Base-by-base conservation (phyloP, 2,113 vertebrate species). In the Nothoprocta perdicaria region DNA sequence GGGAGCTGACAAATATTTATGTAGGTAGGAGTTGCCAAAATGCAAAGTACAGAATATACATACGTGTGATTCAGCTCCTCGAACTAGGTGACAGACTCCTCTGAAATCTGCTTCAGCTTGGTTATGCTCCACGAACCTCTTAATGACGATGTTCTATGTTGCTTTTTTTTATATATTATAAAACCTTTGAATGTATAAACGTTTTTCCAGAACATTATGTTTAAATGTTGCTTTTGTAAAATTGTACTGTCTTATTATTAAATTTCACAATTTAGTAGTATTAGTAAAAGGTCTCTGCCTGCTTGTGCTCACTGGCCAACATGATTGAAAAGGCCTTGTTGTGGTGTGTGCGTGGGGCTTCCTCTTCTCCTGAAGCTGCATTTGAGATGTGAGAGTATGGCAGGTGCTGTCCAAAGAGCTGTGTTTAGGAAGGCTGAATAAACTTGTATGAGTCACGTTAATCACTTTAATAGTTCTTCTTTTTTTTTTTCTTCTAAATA, bases 1-100 rank as follows among this genome's bases (percentile, higher is more conserved):
- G 67, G 43, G 46, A 55, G 48, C 55, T 83, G 26, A 43, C 43
- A 52, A 40, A 26, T 40, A 29, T 6, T 57, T 38, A 9, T 22
- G 2, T 16, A 7, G 45, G 15, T 31, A 43, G 62, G 76, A 86
- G 12, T 17, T 53, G 29, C 60, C 79, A 9, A 75, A 75, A 35
- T 3, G 67, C 16, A 57, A 14, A 69, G 18, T n/a, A 14, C 19
- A 76, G 38, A 63, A 31, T 0, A 0, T 43, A n/a, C 1, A 4
- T 50, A 14, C 1, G 2, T 9, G 1, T 2, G 19, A 67, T 48
- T 48, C 14, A 48, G 45, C 74, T 62, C 78, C 61, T 62, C 26
- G 31, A 17, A 53, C 65, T 46, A 38, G 5, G 7, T 22, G 46
- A 33, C n/a, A 40, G 48, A 38, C 45, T 68, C 43, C 24, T 89